A percentile compares a stretch with the other conserved stretches of the same genome.
Conservation (phyloP, 1,140 invertebrate genomes). For the Drosophila persimilis region DNA sequence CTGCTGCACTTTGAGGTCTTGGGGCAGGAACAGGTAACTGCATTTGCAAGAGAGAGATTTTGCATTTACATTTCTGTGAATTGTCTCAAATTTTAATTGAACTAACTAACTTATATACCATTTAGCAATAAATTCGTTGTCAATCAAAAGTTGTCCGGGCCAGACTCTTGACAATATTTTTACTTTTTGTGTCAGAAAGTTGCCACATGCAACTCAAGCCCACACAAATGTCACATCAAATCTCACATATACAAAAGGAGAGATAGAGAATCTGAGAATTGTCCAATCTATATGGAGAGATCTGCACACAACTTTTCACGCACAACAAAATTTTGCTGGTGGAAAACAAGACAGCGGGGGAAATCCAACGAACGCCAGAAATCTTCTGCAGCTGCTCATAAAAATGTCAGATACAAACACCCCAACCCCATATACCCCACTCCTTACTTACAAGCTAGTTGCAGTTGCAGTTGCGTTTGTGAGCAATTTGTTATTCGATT, state of each 20-base stretch:
- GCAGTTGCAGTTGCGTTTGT: conserved; percentile 60
- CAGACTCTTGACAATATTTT: conserved; percentile 2
- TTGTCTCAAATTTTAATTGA: conserved; percentile 13
- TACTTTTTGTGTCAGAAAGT: conserved; percentile 16
- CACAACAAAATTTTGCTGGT: conserved; percentile 69
- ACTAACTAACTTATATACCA: conserved; percentile 24
- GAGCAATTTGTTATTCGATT: conserved; percentile 75
- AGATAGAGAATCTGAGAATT: conserved; percentile 17
- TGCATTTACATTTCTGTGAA: too few species aligned
- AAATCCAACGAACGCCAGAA: conserved; percentile 49
- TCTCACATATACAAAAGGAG: conserved; percentile 17
- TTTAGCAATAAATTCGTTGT: conserved; percentile 13
- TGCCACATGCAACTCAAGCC: conserved; percentile 15
- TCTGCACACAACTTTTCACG: conserved; percentile 52
- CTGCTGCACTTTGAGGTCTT: conserved; percentile 18
- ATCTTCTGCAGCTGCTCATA: conserved; percentile 77
- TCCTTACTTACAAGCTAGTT: conserved; percentile 20
- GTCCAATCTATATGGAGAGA: conserved; percentile 48
- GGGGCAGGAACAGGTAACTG: conserved; percentile 22
- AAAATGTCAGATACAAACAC: conserved; percentile 56
- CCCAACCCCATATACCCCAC: background rate
- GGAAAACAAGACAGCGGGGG: conserved; percentile 53
- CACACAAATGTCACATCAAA: conserved; percentile 36
- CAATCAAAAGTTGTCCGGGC: conserved; percentile 5
- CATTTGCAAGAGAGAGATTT: conserved; percentile 10